Conservation (phyloP, 2,113 vertebrate species). For the Embiotoca jacksoni region DNA sequence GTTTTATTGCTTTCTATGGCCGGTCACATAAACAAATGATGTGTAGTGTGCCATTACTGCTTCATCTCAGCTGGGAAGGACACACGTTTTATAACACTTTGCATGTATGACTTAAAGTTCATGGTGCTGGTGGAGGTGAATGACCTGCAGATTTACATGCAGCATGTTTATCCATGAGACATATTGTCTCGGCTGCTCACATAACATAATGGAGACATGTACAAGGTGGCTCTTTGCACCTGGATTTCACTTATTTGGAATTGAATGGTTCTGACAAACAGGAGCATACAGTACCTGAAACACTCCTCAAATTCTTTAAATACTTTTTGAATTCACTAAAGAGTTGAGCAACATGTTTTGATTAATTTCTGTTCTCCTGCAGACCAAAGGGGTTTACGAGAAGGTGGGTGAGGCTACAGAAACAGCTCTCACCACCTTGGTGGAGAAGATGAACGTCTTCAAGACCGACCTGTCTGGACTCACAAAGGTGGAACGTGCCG, state of each 20-base stretch:
- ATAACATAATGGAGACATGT: background rate
- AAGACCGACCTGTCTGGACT: conserved; percentile 87
- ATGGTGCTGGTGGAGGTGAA: conserved; percentile 1
- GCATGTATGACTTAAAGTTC: conserved; percentile 41
- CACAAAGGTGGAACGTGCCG: conserved; percentile 93
- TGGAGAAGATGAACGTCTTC: conserved; percentile 99
- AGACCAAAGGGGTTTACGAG: conserved; percentile 96
- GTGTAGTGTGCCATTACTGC: conserved; percentile 43
- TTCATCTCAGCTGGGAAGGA: conserved; percentile 22
- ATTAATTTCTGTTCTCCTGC: conserved; percentile 13
- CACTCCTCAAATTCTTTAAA: no score
- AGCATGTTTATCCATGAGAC: background rate
- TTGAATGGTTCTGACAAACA: no score
- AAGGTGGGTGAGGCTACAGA: conserved; percentile 98
- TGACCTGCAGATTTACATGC: background rate
- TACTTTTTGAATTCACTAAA: no score
- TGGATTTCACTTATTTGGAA: no score
- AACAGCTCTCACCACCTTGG: conserved; percentile 94
- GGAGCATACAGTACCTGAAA: no score
- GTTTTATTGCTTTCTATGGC: conserved; percentile 45
- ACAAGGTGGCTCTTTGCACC: no score
- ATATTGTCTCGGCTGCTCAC: background rate
- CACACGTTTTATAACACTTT: conserved; percentile 29
- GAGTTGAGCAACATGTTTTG: no score
- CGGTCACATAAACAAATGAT: conserved; percentile 52